These are phyloP conservation scores for Calameuta pallipes DNA, from an alignment of 2,888 invertebrate species.

Conservation along the genomic window DNA sequence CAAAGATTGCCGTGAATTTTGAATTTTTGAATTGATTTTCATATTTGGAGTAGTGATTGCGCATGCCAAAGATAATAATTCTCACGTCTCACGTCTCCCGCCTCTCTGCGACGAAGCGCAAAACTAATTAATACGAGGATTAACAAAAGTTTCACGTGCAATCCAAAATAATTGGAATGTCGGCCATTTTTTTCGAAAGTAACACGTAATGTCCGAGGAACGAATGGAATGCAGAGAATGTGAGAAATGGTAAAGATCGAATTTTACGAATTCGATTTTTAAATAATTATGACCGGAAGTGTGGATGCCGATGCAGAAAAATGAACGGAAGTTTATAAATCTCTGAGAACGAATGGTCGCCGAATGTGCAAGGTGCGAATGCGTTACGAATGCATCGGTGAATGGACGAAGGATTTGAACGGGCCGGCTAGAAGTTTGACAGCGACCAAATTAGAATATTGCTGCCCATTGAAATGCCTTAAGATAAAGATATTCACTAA, in stretches of 20 bases:
- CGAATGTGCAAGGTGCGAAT: not conserved
- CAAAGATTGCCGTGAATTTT: conserved; percentile 51
- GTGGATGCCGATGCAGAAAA: not conserved
- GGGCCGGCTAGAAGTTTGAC: conserved; percentile 37
- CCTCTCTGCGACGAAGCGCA: conserved; percentile 63
- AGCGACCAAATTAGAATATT: conserved; percentile 45
- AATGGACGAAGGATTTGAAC: conserved; percentile 24
- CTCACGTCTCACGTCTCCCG: conserved; percentile 63
- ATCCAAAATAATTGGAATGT: not conserved
- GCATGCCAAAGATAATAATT: conserved; percentile 62
- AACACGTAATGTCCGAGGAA: not conserved
- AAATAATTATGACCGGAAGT: not conserved
- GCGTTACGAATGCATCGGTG: not conserved
- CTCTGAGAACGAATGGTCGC: not conserved
- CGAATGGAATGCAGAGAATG: not conserved
- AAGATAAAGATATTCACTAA: conserved; percentile 40
- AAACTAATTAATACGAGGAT: conserved; percentile 48
- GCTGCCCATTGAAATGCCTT: conserved; percentile 47
- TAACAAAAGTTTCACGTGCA: conserved; percentile 38
- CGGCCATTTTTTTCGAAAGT: not conserved
- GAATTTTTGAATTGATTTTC: conserved; percentile 61
- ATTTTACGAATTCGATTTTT: not conserved
- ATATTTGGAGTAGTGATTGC: conserved; percentile 67
- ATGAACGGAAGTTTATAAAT: not conserved
- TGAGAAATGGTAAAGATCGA: not conserved